Conservation (phyloP, 2,888 invertebrate species). For the Sinhomidia bicolor region DNA sequence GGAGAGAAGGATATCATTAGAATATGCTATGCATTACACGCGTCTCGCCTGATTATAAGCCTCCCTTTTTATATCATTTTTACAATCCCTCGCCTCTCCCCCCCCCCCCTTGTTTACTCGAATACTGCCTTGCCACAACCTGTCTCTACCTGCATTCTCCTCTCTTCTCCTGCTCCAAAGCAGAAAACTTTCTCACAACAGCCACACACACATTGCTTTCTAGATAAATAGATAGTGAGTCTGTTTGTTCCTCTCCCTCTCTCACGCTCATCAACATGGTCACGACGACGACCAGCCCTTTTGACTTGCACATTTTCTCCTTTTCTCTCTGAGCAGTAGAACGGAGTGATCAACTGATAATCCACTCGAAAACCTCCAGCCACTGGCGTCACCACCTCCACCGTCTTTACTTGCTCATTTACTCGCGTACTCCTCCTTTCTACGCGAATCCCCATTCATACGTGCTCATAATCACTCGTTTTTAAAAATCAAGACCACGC, state of each 20-base stretch:
- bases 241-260: no score
- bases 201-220: no score
- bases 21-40: neutral
- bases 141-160: no score
- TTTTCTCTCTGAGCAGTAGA: neutral
- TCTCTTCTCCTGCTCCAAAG: no score
- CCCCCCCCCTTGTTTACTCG: neutral
- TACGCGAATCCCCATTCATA: no score
- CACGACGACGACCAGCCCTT: neutral
- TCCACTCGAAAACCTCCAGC: constrained; percentile 48
- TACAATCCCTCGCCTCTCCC: neutral
- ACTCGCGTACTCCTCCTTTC: neutral
- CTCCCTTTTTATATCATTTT: constrained; percentile 7
- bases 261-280: no score
- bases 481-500: no score
- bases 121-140: no score
- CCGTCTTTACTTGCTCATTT: neutral
- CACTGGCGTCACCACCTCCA: neutral
- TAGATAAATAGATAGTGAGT: no score
- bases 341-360: constrained; percentile 48
- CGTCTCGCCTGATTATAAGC: constrained; percentile 7
- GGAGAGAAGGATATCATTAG: neutral
- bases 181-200: no score
- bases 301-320: neutral
- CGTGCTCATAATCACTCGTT: no score